phyloP scores from a whole-genome alignment of 2,113 vertebrate genomes.

The Antechinus stuartii region DNA sequence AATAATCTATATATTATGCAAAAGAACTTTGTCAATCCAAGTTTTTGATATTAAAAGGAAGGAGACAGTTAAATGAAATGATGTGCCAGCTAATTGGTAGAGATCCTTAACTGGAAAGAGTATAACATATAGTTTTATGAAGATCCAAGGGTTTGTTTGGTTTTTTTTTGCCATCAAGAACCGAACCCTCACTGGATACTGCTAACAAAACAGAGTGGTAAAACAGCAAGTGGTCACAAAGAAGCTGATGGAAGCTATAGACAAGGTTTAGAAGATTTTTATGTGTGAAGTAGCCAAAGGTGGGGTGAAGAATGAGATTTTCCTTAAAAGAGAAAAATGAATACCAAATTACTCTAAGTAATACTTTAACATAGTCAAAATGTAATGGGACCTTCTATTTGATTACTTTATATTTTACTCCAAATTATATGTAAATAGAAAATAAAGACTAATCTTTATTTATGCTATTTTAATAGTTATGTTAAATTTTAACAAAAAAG shows the following conservation, averaged over 20 bases:
- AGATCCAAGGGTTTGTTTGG: background rate
- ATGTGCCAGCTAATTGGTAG: background rate
- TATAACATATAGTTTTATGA: background rate
- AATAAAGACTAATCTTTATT: background rate
- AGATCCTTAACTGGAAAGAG: background rate
- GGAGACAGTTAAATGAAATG: background rate
- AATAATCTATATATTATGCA: background rate
- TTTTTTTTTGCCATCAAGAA: background rate
- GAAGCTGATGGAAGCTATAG: background rate
- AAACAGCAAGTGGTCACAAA: background rate
- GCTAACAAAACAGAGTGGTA: background rate
- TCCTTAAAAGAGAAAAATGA: background rate
- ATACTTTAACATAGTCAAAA: background rate
- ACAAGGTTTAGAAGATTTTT: background rate
- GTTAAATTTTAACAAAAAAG: background rate
- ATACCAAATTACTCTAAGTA: background rate
- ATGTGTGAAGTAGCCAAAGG: background rate
- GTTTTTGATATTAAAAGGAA: background rate
- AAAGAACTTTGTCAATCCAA: background rate
- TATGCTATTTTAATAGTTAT: background rate
- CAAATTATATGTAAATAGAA: background rate
- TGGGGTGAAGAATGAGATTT: background rate
- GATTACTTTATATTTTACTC: background rate
- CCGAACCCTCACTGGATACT: background rate
- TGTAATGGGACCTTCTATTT: background rate